Percentiles rank a stretch among this genome's conserved stretches.
These are phyloP conservation scores for Alectoris magna DNA, from an alignment of 2,797 vertebrate species.

Conservation along the genomic window DNA sequence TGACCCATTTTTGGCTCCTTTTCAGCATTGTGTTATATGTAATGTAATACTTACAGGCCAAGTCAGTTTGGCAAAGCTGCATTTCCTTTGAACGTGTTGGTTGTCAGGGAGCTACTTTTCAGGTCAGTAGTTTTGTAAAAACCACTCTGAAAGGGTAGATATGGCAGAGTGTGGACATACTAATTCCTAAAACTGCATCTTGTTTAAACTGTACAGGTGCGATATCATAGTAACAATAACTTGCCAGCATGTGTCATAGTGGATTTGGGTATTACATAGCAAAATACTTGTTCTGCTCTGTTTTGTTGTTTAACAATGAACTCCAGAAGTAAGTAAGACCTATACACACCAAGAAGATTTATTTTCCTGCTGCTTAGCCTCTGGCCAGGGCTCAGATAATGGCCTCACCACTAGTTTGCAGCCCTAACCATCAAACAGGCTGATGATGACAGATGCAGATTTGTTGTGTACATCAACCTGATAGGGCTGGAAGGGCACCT, in stretches of 20 bases:
- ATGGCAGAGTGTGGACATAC: not conserved
- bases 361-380: not conserved
- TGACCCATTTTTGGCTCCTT: constrained; percentile 49
- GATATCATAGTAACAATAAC: not conserved
- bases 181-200: not conserved
- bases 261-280: not conserved
- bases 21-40: constrained; percentile 63
- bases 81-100: constrained; percentile 38
- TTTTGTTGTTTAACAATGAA: not conserved
- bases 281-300: not conserved
- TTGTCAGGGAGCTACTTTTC: constrained; percentile 35
- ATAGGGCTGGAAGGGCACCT: not conserved
- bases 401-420: not conserved
- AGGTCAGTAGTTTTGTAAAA: constrained; percentile 1
- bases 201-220: not conserved
- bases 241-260: fast-evolving
- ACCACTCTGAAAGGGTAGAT: not conserved
- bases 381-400: not conserved
- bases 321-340: not conserved
- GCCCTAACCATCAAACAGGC: not conserved
- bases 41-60: not conserved
- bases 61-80: constrained; percentile 22
- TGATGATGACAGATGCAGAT: not conserved
- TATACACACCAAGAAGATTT: not conserved
- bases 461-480: no score